These are phyloP conservation scores for Torymus texanus DNA, from an alignment of 2,888 invertebrate species.

Conservation along the genomic window DNA sequence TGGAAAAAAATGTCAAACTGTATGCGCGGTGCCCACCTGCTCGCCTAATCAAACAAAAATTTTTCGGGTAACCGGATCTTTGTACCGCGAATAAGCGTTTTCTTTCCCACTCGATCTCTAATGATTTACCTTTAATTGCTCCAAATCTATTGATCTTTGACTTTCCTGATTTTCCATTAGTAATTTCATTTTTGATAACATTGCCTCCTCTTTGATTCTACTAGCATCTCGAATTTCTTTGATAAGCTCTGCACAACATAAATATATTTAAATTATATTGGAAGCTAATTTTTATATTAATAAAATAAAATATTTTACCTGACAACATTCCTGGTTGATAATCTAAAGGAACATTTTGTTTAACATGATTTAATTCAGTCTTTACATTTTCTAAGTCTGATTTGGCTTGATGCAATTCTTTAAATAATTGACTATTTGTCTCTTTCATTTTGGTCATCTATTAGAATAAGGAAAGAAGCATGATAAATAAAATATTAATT, in stretches of 20 bases:
- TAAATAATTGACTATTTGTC: constrained; percentile 84
- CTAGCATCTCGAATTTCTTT: constrained; percentile 73
- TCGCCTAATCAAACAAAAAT: constrained; percentile 73
- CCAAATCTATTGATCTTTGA: constrained; percentile 65
- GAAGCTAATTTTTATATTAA: no score
- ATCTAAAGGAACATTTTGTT: constrained; percentile 66
- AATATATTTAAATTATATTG: no score
- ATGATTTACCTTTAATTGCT: constrained; percentile 66
- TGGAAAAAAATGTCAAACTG: not conserved
- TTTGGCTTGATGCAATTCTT: constrained; percentile 85
- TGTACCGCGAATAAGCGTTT: not conserved
- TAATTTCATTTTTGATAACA: constrained; percentile 69
- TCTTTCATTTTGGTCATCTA: constrained; percentile 79
- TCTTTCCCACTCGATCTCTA: not conserved
- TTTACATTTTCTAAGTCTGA: constrained; percentile 76
- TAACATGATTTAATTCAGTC: constrained; percentile 67
- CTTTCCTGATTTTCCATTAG: constrained; percentile 67
- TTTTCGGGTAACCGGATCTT: constrained; percentile 27
- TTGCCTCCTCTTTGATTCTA: constrained; percentile 69
- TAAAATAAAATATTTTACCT: constrained; percentile 61
- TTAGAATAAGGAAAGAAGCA: constrained; percentile 41
- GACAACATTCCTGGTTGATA: constrained; percentile 74
- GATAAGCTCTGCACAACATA: constrained; percentile 67
- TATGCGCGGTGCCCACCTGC: constrained; percentile 66
- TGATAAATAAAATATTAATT: not conserved